Conservation (phyloP, 2,113 vertebrate species). For the Galemys pyrenaicus region DNA sequence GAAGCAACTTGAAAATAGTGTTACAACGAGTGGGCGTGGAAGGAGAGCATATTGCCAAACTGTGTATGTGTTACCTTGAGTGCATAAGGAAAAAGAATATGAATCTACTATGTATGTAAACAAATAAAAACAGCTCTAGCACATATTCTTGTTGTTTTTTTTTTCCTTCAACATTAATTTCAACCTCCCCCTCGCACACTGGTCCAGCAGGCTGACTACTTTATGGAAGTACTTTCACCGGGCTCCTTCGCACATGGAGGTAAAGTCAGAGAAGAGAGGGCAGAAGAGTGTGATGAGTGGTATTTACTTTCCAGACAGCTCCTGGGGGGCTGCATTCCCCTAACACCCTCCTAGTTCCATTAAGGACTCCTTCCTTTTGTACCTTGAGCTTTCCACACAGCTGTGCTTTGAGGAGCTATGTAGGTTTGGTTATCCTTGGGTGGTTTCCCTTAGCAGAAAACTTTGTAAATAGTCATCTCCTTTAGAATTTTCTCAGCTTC, state of each 20-base stretch:
- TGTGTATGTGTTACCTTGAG: neutral
- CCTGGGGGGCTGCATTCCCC: neutral
- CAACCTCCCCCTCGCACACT: neutral
- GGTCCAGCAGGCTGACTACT: neutral
- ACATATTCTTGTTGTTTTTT: neutral
- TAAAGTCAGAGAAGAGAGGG: neutral
- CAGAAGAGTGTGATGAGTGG: neutral
- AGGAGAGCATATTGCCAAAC: neutral
- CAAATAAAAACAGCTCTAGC: neutral
- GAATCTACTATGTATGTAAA: neutral
- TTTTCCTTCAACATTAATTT: neutral
- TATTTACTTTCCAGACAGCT: neutral
- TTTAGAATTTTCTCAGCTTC: neutral
- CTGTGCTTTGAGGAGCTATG: too few relatives aligned
- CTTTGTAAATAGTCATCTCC: neutral
- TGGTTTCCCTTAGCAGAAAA: neutral
- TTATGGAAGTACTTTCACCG: neutral
- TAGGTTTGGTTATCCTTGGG: neutral
- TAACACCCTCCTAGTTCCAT: neutral
- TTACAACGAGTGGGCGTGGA: neutral
- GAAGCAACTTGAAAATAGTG: neutral
- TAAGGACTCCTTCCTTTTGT: neutral
- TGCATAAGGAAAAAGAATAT: neutral
- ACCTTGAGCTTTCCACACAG: neutral
- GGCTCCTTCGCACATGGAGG: neutral